phyloP scores from a whole-genome alignment of 2,113 vertebrate species.

The Damaliscus lunatus region DNA sequence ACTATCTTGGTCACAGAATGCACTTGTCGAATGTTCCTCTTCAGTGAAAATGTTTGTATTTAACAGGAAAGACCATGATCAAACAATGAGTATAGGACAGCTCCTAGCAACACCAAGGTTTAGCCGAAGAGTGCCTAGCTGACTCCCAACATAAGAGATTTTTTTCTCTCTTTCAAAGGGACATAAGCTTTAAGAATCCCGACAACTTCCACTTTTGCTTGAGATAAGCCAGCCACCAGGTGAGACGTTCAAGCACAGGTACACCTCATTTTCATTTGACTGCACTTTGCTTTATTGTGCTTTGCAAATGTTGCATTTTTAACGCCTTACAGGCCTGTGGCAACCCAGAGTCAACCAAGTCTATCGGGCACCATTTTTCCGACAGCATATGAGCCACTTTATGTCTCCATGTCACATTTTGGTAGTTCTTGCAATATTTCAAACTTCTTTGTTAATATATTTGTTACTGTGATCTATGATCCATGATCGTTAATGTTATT shows the following conservation, averaged over 20 bases:
- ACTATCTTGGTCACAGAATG: background rate
- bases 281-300: background rate
- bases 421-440: background rate
- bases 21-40: background rate
- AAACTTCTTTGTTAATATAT: background rate
- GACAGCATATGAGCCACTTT: background rate
- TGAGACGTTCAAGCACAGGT: background rate
- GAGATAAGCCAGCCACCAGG: background rate
- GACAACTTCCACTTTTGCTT: background rate
- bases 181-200: background rate
- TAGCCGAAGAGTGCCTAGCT: no score
- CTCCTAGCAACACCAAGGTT: background rate
- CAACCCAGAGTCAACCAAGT: background rate
- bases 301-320: background rate
- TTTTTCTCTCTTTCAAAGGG: background rate
- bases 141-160: background rate
- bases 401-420: background rate
- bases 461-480: background rate
- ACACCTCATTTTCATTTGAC: background rate
- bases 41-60: background rate
- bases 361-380: background rate
- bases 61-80: background rate
- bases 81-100: background rate
- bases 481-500: background rate
- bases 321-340: background rate